Conservation (phyloP, 2,888 invertebrate genomes). For the Xiphydria camelus region DNA sequence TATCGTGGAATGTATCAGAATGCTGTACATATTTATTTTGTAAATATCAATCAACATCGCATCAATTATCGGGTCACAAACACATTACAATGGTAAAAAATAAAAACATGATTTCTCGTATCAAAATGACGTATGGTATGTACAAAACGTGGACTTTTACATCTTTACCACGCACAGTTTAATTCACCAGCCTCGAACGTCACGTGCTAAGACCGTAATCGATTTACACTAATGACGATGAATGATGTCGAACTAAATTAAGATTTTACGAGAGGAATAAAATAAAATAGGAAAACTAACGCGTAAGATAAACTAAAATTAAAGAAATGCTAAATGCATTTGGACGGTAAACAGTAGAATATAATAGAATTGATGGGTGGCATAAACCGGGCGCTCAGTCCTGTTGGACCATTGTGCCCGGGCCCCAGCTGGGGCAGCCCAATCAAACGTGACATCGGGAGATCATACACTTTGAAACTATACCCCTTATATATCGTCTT, state of each 20-base stretch:
- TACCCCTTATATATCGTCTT: no score
- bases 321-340: conserved; percentile 45
- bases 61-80: conserved; percentile 26
- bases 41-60: conserved; percentile 18
- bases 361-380: no score
- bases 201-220: no score
- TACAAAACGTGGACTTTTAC: no score
- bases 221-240: conserved; percentile 1
- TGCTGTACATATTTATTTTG: conserved; percentile 31
- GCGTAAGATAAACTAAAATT: conserved; percentile 34
- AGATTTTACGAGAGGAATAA: conserved; percentile 16
- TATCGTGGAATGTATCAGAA: conserved; percentile 20
- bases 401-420: no score
- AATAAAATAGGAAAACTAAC: conserved; percentile 16
- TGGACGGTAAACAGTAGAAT: conserved; percentile 54
- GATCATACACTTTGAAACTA: no score
- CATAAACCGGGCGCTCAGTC: no score
- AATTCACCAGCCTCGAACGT: no score
- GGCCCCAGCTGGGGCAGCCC: no score
- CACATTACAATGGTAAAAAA: conserved; percentile 24
- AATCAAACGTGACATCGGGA: no score
- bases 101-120: conserved; percentile 22
- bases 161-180: no score
- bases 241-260: conserved; percentile 18
- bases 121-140: conserved; percentile 39